A percentile compares a stretch with the other conserved stretches of the same genome.
phyloP scores from a whole-genome alignment of 2,888 invertebrate species.

The Clitarchus hookeri region DNA sequence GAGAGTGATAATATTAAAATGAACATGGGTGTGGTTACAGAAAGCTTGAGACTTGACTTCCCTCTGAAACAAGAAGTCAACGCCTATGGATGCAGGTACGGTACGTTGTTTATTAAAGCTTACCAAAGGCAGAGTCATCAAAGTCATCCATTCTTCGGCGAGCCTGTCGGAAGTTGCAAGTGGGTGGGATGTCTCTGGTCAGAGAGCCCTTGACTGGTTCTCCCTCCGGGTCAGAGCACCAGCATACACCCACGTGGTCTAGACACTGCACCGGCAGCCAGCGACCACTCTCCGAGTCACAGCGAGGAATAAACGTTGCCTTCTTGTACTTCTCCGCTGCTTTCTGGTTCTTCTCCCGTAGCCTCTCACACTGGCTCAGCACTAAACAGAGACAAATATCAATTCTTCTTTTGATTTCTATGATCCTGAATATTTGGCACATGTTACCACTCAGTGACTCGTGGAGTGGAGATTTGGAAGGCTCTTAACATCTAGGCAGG shows the following conservation, averaged over 20 bases:
- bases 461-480: no score
- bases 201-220: slow-evolving; percentile 81
- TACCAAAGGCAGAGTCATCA: slow-evolving; percentile 61
- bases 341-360: slow-evolving; percentile 76
- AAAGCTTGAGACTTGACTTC: no score
- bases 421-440: no score
- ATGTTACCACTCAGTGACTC: no score
- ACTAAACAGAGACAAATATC: slow-evolving; percentile 55
- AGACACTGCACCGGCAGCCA: slow-evolving; percentile 86
- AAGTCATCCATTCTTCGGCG: slow-evolving; percentile 59
- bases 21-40: no score
- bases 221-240: slow-evolving; percentile 84
- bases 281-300: slow-evolving; percentile 70
- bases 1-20: no score
- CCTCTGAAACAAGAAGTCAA: no score
- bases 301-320: slow-evolving; percentile 77
- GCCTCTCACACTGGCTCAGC: slow-evolving; percentile 78
- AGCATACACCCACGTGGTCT: slow-evolving; percentile 76
- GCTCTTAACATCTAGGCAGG: no score
- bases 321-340: slow-evolving; percentile 73
- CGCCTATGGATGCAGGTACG: no score
- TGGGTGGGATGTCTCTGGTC: slow-evolving; percentile 73
- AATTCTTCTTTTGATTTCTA: background rate
- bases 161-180: slow-evolving; percentile 80
- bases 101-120: background rate